Evolutionary conservation across 2,888 invertebrate genomes (phyloP).

Genomic region (Perdita meconis): DNA sequence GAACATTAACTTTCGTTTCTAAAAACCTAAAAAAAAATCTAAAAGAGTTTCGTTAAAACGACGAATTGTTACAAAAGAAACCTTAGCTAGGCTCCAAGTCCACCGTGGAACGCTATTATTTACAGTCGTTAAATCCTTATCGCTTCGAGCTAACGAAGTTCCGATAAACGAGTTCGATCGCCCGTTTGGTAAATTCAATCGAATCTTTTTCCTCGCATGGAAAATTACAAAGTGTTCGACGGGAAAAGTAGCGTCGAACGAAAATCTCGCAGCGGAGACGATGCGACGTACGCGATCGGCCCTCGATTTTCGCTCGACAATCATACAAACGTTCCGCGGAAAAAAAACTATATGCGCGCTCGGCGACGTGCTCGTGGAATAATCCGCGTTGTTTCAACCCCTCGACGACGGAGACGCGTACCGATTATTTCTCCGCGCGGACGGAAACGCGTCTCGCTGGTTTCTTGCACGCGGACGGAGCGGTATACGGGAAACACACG

Average conservation of each 20-base stretch:
- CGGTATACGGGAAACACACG: no score
- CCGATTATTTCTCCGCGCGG: no score
- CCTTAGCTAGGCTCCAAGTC: no score
- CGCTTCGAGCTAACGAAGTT: not conserved
- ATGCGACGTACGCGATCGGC: slow-evolving; percentile 20
- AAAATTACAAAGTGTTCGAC: no score
- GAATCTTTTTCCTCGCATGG: slow-evolving; percentile 1
- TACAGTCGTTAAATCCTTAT: no score
- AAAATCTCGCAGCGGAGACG: slow-evolving; percentile 43
- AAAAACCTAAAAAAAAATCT: no score
- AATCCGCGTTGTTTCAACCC: slow-evolving; percentile 60
- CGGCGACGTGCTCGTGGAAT: slow-evolving; percentile 49
- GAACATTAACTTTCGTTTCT: not conserved
- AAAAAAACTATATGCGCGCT: slow-evolving; percentile 64
- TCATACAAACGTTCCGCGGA: slow-evolving; percentile 60
- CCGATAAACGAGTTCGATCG: slow-evolving; percentile 23
- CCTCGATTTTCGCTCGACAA: slow-evolving; percentile 20
- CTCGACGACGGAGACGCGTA: no score
- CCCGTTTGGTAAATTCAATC: slow-evolving; percentile 39
- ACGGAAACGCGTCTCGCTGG: no score
- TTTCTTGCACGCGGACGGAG: no score
- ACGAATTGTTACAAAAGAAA: no score
- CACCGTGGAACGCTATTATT: no score
- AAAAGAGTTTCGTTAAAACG: no score
- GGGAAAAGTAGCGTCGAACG: slow-evolving; percentile 7